phyloP scores from a whole-genome alignment of 1,140 invertebrate genomes.

The Calosoma granatense region DNA sequence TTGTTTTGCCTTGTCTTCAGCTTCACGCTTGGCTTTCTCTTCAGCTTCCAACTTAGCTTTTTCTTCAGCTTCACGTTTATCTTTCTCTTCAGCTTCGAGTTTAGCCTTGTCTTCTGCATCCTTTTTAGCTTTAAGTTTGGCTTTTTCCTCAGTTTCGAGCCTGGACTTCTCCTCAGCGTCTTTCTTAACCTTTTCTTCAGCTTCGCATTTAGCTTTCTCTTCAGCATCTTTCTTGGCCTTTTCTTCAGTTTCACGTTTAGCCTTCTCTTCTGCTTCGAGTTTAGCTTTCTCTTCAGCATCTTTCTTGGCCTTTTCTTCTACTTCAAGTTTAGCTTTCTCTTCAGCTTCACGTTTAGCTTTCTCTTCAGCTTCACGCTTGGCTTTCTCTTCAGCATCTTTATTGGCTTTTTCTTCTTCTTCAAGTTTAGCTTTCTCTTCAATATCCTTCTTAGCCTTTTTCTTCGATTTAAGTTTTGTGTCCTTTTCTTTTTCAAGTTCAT shows the following conservation, averaged over 20 bases:
- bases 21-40: slow-evolving; percentile 27
- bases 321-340: slow-evolving; percentile 20
- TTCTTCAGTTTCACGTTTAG: no score
- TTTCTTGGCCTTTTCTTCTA: slow-evolving; percentile 19
- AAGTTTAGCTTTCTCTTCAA: slow-evolving; percentile 14
- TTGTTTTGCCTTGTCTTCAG: slow-evolving; percentile 28
- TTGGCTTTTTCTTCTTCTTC: slow-evolving; percentile 14
- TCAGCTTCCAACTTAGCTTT: slow-evolving; percentile 18
- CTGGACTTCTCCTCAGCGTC: slow-evolving; percentile 21
- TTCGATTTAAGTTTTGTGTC: slow-evolving; percentile 16
- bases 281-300: no score
- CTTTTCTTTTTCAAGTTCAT: slow-evolving; percentile 17
- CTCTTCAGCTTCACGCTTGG: slow-evolving; percentile 18
- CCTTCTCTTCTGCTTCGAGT: no score
- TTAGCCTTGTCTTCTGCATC: slow-evolving; percentile 17
- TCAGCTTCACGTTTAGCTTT: slow-evolving; percentile 21
- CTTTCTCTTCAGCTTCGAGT: slow-evolving; percentile 20
- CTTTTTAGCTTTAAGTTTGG: slow-evolving; percentile 20
- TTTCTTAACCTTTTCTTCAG: no score
- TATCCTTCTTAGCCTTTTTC: slow-evolving; percentile 17
- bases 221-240: no score
- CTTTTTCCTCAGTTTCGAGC: slow-evolving; percentile 17
- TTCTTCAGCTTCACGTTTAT: slow-evolving; percentile 20
- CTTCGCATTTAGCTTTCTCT: no score
- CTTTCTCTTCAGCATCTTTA: slow-evolving; percentile 14